Percentiles rank a stretch among this genome's conserved stretches.
Conservation (phyloP, 1,140 invertebrate species). For the Lordiphosa collinella region DNA sequence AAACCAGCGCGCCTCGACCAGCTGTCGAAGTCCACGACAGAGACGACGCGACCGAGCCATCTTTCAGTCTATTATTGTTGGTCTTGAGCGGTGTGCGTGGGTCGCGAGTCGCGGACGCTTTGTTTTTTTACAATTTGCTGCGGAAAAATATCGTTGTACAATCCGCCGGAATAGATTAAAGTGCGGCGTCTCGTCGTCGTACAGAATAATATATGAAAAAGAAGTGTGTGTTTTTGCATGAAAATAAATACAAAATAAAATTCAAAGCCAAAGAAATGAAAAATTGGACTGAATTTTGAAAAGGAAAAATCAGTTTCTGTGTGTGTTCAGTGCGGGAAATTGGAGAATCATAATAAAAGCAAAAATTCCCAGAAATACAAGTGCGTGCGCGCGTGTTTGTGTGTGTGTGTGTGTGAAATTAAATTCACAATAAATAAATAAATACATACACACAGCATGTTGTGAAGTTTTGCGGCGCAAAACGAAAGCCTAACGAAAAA, state of each 20-base stretch:
- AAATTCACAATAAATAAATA: slow-evolving; percentile 45
- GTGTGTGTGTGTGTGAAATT: slow-evolving; percentile 17
- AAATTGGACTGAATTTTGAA: too few relatives aligned
- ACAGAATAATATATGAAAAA: neutral
- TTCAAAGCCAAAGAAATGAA: neutral
- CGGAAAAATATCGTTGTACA: too few relatives aligned
- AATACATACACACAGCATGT: slow-evolving; percentile 41
- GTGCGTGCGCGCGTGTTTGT: slow-evolving; percentile 17
- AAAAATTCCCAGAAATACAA: slow-evolving; percentile 42
- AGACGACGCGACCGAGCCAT: too few relatives aligned
- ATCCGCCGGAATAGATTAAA: too few relatives aligned
- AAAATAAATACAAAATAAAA: neutral
- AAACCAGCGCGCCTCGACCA: too few relatives aligned
- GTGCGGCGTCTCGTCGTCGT: too few relatives aligned
- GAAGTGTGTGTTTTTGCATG: slow-evolving; percentile 4
- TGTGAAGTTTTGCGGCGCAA: slow-evolving; percentile 70
- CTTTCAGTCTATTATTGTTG: too few relatives aligned
- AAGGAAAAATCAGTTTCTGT: too few relatives aligned
- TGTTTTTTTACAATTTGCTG: too few relatives aligned
- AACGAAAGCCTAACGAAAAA: slow-evolving; percentile 63
- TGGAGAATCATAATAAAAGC: slow-evolving; percentile 10
- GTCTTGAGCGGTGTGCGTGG: too few relatives aligned
- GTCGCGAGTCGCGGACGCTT: too few relatives aligned
- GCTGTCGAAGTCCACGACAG: too few relatives aligned
- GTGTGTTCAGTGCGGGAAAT: neutral